These are phyloP conservation scores for Karalla daura DNA, from an alignment of 2,797 vertebrate genomes.

Conservation along the genomic window DNA sequence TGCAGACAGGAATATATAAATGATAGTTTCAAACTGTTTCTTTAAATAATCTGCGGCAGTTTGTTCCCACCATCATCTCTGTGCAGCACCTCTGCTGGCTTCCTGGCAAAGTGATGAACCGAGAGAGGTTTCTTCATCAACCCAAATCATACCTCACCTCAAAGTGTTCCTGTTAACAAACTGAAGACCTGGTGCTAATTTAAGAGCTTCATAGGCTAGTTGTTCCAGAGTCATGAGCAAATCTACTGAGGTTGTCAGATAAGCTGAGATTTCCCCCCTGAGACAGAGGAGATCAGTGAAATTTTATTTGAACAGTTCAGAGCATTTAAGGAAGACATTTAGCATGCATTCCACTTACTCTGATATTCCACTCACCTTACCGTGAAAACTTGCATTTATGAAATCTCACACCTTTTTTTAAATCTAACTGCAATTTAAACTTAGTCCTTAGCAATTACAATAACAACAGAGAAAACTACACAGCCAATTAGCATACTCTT, in stretches of 20 bases:
- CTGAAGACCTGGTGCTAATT: conserved; percentile 8
- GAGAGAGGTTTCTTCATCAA: neutral
- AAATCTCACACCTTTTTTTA: no score
- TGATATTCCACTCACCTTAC: no score
- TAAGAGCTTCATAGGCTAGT: neutral
- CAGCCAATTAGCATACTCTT: neutral
- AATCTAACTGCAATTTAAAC: no score
- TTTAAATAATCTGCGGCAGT: neutral
- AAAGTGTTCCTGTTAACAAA: neutral
- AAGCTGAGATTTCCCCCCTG: no score
- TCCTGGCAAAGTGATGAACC: neutral
- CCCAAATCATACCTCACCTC: neutral
- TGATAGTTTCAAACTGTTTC: neutral
- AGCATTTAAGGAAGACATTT: neutral
- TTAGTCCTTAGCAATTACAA: no score
- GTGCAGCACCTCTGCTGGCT: neutral
- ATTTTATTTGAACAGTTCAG: neutral
- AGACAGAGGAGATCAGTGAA: neutral
- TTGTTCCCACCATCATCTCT: neutral
- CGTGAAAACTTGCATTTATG: no score
- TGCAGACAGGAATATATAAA: neutral
- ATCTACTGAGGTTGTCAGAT: neutral
- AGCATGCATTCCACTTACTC: neutral
- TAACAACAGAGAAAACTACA: no score
- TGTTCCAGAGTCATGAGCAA: neutral